phyloP scores from a whole-genome alignment of 2,888 invertebrate species.

The Erpobdella octoculata region DNA sequence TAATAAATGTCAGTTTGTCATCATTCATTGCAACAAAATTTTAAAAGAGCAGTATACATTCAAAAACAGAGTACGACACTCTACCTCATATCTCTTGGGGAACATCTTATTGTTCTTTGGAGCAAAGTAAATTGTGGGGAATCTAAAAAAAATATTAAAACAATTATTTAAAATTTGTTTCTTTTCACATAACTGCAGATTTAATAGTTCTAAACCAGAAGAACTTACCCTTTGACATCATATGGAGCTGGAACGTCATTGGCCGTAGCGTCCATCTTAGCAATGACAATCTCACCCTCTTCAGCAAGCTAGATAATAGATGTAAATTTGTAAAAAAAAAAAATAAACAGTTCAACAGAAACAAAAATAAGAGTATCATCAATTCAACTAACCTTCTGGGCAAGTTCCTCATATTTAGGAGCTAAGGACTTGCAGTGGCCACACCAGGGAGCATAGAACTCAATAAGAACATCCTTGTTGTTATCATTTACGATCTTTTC shows the following conservation, averaged over 20 bases:
- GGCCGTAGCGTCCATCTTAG: conserved; percentile 95
- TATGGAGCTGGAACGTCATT: conserved; percentile 88
- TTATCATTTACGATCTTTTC: conserved; percentile 83
- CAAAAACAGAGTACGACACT: conserved; percentile 41
- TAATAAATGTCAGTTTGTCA: not conserved
- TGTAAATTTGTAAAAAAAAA: not conserved
- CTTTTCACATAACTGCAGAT: too few species aligned
- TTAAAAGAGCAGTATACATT: not conserved
- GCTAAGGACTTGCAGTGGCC: conserved; percentile 94
- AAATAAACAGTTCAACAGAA: not conserved
- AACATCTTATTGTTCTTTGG: conserved; percentile 67
- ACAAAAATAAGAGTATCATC: conserved; percentile 8
- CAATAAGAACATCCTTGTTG: conserved; percentile 83
- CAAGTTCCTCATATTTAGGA: conserved; percentile 87
- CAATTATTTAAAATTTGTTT: conserved; percentile 7
- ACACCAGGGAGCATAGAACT: conserved; percentile 96
- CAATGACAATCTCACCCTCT: conserved; percentile 57
- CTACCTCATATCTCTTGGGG: conserved; percentile 75
- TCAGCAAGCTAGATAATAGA: conserved; percentile 28
- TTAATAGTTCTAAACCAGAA: too few species aligned
- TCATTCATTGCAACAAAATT: not conserved
- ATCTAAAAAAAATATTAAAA: conserved; percentile 58
- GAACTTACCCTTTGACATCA: conserved; percentile 72
- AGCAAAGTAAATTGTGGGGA: conserved; percentile 93
- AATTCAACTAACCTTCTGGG: conserved; percentile 53